Conservation (phyloP, 1,140 invertebrate genomes). For the Phymorhynchus buccinoides region DNA sequence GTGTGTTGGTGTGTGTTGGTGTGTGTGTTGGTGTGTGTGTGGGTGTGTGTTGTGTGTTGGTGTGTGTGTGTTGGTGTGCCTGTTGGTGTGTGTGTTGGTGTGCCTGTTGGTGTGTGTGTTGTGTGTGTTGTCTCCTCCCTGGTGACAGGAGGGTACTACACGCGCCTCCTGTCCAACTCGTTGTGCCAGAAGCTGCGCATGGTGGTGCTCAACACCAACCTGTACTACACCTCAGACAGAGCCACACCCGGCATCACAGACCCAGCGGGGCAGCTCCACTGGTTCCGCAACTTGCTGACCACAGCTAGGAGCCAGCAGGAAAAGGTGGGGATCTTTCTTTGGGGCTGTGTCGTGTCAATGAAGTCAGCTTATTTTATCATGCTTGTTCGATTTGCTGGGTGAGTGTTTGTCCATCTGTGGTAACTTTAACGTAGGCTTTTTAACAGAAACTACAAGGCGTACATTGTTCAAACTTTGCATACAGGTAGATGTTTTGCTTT, state of each 20-base stretch:
- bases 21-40: not conserved
- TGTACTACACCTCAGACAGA: conserved; percentile 78
- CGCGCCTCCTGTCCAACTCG: conserved; percentile 77
- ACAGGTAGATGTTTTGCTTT: too few relatives aligned
- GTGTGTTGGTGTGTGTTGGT: not conserved
- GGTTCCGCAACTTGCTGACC: conserved; percentile 82
- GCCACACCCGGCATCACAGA: conserved; percentile 58
- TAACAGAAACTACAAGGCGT: too few relatives aligned
- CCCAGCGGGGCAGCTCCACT: conserved; percentile 83
- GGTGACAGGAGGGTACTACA: conserved; percentile 87
- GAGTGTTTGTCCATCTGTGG: too few relatives aligned
- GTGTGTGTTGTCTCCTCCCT: not conserved
- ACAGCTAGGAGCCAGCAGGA: conserved; percentile 82
- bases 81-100: not conserved
- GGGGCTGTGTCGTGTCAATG: too few relatives aligned
- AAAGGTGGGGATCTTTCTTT: conserved; percentile 77
- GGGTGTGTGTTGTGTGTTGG: conserved; percentile 14
- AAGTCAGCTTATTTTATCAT: too few relatives aligned
- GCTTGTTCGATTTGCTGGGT: too few relatives aligned
- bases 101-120: not conserved
- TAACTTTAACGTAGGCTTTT: too few relatives aligned
- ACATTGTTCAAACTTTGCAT: too few relatives aligned
- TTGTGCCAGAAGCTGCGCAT: conserved; percentile 77
- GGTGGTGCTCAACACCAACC: conserved; percentile 89
- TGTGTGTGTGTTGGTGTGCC: not conserved